These are phyloP conservation scores for Chrysolina oricalcia DNA, from an alignment of 2,888 invertebrate genomes.

Conservation along the genomic window DNA sequence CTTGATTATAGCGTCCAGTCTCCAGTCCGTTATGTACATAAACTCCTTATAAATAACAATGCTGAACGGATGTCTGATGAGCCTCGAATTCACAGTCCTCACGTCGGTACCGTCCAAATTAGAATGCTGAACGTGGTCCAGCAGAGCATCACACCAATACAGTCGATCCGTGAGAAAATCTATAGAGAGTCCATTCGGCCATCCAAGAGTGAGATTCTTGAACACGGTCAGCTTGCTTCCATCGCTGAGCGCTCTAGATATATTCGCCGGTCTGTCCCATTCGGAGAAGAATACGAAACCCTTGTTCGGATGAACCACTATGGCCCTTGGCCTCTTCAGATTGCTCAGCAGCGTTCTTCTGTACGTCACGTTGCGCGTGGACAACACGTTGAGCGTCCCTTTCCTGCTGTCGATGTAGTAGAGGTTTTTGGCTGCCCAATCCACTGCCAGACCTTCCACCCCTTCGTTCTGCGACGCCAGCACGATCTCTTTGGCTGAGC, in stretches of 20 bases:
- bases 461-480: slow-evolving; percentile 97
- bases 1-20: slow-evolving; percentile 93
- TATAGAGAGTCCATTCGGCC: slow-evolving; percentile 97
- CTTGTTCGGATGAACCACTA: slow-evolving; percentile 96
- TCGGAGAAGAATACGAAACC: slow-evolving; percentile 97
- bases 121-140: slow-evolving; percentile 97
- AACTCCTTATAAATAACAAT: slow-evolving; percentile 92
- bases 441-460: slow-evolving; percentile 95
- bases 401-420: slow-evolving; percentile 96
- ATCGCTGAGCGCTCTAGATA: slow-evolving; percentile 93
- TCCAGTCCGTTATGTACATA: slow-evolving; percentile 98
- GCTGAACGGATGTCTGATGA: slow-evolving; percentile 93
- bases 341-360: slow-evolving; percentile 89
- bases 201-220: slow-evolving; percentile 92
- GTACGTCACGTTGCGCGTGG: slow-evolving; percentile 88
- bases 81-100: slow-evolving; percentile 88
- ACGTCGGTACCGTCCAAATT: slow-evolving; percentile 93
- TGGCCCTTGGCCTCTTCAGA: slow-evolving; percentile 93
- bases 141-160: slow-evolving; percentile 97
- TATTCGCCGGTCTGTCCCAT: slow-evolving; percentile 97
- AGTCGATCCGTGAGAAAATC: slow-evolving; percentile 91
- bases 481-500: slow-evolving; percentile 89
- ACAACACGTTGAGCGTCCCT: slow-evolving; percentile 94
- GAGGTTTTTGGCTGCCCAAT: slow-evolving; percentile 96
- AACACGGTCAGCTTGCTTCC: slow-evolving; percentile 91